These are phyloP conservation scores for Xestia ashworthii DNA, from an alignment of 2,888 invertebrate genomes.

Conservation along the genomic window DNA sequence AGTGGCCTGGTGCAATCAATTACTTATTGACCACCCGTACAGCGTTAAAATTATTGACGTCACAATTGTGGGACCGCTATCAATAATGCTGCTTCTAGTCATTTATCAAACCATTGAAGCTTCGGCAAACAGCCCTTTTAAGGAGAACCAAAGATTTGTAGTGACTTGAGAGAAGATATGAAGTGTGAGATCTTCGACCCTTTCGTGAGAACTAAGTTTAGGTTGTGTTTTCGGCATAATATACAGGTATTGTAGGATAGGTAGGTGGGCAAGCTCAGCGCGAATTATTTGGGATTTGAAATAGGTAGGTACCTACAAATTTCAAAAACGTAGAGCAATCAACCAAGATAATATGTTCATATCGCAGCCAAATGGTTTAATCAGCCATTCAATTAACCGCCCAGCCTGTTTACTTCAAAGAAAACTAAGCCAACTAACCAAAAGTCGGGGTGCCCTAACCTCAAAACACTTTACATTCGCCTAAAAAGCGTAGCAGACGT, in stretches of 20 bases:
- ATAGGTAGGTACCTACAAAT: not conserved
- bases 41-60: constrained; percentile 32
- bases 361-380: too few species aligned
- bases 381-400: too few species aligned
- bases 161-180: not conserved
- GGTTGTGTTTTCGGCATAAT: not conserved
- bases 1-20: constrained; percentile 49
- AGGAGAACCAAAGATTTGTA: not conserved
- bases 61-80: constrained; percentile 39
- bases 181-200: not conserved
- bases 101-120: constrained; percentile 28
- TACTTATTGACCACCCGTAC: constrained; percentile 50
- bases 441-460: too few species aligned
- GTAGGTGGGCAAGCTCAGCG: not conserved
- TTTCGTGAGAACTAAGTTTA: not conserved
- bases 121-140: constrained; percentile 23
- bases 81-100: constrained; percentile 14
- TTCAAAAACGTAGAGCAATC: not conserved
- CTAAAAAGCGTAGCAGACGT: too few species aligned
- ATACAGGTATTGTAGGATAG: not conserved
- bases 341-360: not conserved
- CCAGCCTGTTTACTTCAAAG: too few species aligned
- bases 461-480: too few species aligned
- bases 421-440: too few species aligned
- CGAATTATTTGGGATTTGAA: not conserved